phyloP scores from a whole-genome alignment of 2,797 vertebrate genomes.

The Amniataba percoides region DNA sequence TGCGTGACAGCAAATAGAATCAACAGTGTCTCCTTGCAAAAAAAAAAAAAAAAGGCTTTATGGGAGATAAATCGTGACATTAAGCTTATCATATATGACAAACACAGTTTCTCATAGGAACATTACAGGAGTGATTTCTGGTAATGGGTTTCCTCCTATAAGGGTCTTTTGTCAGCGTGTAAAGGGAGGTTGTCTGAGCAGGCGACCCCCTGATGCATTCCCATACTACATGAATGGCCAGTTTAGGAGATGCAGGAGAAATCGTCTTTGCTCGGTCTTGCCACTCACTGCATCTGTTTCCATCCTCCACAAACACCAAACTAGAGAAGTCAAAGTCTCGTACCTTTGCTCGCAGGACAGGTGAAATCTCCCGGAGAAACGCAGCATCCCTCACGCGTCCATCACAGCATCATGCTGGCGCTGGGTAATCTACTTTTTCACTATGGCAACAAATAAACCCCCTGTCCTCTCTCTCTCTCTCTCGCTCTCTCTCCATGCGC shows the following conservation, averaged over 20 bases:
- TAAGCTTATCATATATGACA: slow-evolving; percentile 5
- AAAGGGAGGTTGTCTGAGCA: not conserved
- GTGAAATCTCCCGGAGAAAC: slow-evolving; percentile 63
- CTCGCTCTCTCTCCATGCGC: slow-evolving; percentile 3
- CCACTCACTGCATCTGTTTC: not conserved
- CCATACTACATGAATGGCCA: not conserved
- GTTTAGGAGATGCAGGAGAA: not conserved
- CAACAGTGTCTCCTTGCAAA: not conserved
- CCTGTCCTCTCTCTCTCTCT: slow-evolving; percentile 26
- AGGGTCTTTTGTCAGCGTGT: no score
- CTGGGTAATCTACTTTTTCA: slow-evolving; percentile 84
- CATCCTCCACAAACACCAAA: not conserved
- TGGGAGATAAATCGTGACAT: no score
- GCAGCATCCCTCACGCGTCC: slow-evolving; percentile 67
- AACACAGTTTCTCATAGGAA: not conserved
- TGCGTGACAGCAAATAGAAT: not conserved
- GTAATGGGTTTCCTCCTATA: not conserved
- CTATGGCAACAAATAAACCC: slow-evolving; percentile 82
- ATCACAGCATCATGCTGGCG: slow-evolving; percentile 69
- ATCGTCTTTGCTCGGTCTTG: not conserved
- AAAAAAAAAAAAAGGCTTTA: no score
- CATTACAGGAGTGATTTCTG: not conserved
- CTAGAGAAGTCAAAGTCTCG: slow-evolving; percentile 28
- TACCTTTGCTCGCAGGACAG: slow-evolving; percentile 70
- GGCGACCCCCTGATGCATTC: not conserved